Conservation (phyloP, 2,888 invertebrate genomes). For the Sesia bembeciformis region DNA sequence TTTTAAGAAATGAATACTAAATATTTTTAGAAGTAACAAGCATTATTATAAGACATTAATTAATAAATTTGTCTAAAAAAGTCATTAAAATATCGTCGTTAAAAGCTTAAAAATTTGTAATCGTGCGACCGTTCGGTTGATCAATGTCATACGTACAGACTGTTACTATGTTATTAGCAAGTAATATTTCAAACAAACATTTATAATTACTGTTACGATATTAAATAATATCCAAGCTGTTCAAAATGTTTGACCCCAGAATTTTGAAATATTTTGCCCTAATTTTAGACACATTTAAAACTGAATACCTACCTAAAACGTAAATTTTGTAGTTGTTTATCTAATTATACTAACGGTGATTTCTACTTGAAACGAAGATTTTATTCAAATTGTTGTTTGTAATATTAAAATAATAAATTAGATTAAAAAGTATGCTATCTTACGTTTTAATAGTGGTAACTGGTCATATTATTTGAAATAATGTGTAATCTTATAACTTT, state of each 20-base stretch:
- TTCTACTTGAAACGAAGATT: slow-evolving; percentile 44
- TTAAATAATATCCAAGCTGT: neutral
- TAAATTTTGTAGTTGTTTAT: slow-evolving; percentile 5
- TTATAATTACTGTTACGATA: too few relatives aligned
- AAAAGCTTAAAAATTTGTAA: too few relatives aligned
- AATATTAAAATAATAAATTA: slow-evolving; percentile 26
- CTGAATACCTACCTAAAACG: neutral
- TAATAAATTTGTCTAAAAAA: too few relatives aligned
- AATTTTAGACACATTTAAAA: slow-evolving; percentile 1
- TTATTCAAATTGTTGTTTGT: slow-evolving; percentile 45
- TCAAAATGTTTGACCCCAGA: neutral
- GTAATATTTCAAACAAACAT: too few relatives aligned
- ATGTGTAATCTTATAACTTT: slow-evolving; percentile 25
- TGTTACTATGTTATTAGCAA: too few relatives aligned
- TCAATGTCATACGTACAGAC: too few relatives aligned
- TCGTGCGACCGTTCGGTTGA: too few relatives aligned
- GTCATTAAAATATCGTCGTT: too few relatives aligned
- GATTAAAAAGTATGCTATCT: slow-evolving; percentile 23
- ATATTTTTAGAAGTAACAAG: too few relatives aligned
- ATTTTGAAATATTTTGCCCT: slow-evolving; percentile 1
- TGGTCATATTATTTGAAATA: slow-evolving; percentile 30
- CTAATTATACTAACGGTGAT: slow-evolving; percentile 25
- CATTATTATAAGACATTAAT: too few relatives aligned
- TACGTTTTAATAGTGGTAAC: slow-evolving; percentile 31
- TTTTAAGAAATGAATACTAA: too few relatives aligned